Evolutionary conservation across 2,888 invertebrate genomes (phyloP).

Genomic region (Diaprepes abbreviatus): DNA sequence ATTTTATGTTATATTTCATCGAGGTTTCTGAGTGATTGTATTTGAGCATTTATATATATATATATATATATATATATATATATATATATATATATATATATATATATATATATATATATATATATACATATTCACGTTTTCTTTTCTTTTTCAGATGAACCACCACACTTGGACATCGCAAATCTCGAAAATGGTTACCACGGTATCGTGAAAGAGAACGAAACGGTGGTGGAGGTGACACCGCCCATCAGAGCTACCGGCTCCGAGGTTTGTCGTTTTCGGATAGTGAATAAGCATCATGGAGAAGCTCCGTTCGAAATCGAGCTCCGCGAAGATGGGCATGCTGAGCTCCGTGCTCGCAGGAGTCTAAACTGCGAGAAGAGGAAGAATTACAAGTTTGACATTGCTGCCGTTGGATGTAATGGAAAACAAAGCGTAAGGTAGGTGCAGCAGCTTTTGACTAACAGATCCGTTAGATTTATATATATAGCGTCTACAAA

Average conservation of each 20-base stretch:
- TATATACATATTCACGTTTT: too few species aligned
- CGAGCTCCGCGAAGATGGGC: conserved; percentile 72
- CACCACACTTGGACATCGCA: conserved; percentile 81
- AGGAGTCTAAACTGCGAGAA: conserved; percentile 93
- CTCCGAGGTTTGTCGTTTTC: conserved; percentile 84
- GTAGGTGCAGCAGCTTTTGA: too few species aligned
- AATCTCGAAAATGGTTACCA: conserved; percentile 92
- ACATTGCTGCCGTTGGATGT: conserved; percentile 94
- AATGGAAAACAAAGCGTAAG: conserved; percentile 79
- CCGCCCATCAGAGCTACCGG: conserved; percentile 84
- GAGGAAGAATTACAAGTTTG: conserved; percentile 94
- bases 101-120: too few species aligned
- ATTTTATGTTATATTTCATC: too few species aligned
- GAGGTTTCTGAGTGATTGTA: too few species aligned
- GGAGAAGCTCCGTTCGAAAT: conserved; percentile 89
- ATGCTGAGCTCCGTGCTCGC: conserved; percentile 87
- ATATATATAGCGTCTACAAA: too few species aligned
- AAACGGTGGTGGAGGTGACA: conserved; percentile 91
- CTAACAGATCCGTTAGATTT: too few species aligned
- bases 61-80: too few species aligned
- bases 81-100: too few species aligned
- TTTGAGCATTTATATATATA: too few species aligned
- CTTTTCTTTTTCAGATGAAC: conserved; percentile 67
- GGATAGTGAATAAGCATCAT: conserved; percentile 92
- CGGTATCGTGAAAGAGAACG: conserved; percentile 93